Evolutionary conservation across 2,797 vertebrate species (phyloP).

Genomic region (Mionectes olivaceus): DNA sequence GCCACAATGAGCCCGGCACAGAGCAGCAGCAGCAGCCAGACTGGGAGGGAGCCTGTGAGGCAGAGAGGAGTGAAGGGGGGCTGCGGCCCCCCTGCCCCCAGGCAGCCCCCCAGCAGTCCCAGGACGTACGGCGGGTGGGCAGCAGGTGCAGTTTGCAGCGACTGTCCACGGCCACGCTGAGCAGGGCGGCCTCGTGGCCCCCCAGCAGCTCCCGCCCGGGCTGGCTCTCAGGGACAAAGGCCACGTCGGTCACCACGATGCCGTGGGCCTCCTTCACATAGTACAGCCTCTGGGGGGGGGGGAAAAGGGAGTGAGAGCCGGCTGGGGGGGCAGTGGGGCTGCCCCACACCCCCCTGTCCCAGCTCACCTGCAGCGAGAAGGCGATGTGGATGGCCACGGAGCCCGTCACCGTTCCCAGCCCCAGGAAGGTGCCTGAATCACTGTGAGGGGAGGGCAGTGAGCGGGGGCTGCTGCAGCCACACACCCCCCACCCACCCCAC

Average conservation of each 20-base stretch:
- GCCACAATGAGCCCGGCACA: conserved; percentile 85
- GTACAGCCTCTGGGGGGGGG: conserved; percentile 84
- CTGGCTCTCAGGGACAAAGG: conserved; percentile 86
- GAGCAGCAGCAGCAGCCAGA: conserved; percentile 89
- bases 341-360: rapidly evolving
- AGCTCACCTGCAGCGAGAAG: conserved; percentile 93
- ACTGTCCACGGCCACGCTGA: conserved; percentile 95
- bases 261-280: conserved; percentile 92
- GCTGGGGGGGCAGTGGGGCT: rapidly evolving
- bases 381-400: conserved; percentile 94
- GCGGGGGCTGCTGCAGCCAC: rapidly evolving
- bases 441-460: conserved; percentile 62
- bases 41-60: conserved; percentile 83
- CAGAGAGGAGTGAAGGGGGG: background rate
- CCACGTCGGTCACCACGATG: conserved; percentile 93
- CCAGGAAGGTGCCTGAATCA: conserved; percentile 93
- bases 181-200: conserved; percentile 87
- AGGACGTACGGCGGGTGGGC: conserved; percentile 84
- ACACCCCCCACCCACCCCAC: rapidly evolving
- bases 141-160: conserved; percentile 92
- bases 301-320: background rate
- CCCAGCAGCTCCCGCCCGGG: conserved; percentile 82
- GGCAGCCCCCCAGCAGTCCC: background rate
- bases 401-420: conserved; percentile 93
- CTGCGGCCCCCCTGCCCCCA: background rate